Evolutionary conservation across 2,113 vertebrate genomes (phyloP).

Genomic region (Nansenia antarctica): DNA sequence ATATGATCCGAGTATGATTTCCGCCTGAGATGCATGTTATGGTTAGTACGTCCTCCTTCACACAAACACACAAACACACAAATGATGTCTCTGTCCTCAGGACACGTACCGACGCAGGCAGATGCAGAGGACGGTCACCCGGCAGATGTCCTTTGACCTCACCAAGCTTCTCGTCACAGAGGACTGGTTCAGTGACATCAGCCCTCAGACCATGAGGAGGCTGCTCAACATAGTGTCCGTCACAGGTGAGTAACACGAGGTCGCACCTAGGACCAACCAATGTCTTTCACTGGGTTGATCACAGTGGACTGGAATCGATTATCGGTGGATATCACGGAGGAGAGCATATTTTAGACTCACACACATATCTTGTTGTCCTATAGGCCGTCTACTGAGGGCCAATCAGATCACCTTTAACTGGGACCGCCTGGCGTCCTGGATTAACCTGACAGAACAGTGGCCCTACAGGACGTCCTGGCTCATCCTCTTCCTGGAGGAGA

Average conservation of each 20-base stretch:
- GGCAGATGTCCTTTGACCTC: conserved; percentile 97
- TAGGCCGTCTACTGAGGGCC: conserved; percentile 91
- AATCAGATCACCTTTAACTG: conserved; percentile 97
- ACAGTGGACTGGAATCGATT: background rate
- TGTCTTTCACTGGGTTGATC: background rate
- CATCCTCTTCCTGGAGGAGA: conserved; percentile 93
- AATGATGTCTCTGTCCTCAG: conserved; percentile 57
- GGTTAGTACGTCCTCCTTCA: too few relatives aligned
- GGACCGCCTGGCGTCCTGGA: conserved; percentile 97
- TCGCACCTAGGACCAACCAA: too few relatives aligned
- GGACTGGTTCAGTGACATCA: conserved; percentile 98
- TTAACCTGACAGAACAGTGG: conserved; percentile 98
- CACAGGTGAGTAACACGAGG: conserved; percentile 78
- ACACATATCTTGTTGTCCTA: conserved; percentile 7
- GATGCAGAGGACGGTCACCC: conserved; percentile 90
- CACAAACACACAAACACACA: too few relatives aligned
- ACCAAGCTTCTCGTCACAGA: conserved; percentile 94
- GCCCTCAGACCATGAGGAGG: conserved; percentile 94
- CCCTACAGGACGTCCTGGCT: conserved; percentile 97
- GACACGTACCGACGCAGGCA: conserved; percentile 93
- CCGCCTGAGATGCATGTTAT: too few relatives aligned
- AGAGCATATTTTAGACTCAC: background rate
- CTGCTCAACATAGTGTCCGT: conserved; percentile 97
- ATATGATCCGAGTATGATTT: too few relatives aligned
- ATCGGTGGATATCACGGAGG: background rate